Evolutionary conservation across 2,888 invertebrate genomes (phyloP).

Genomic region (Coenonympha arcania): DNA sequence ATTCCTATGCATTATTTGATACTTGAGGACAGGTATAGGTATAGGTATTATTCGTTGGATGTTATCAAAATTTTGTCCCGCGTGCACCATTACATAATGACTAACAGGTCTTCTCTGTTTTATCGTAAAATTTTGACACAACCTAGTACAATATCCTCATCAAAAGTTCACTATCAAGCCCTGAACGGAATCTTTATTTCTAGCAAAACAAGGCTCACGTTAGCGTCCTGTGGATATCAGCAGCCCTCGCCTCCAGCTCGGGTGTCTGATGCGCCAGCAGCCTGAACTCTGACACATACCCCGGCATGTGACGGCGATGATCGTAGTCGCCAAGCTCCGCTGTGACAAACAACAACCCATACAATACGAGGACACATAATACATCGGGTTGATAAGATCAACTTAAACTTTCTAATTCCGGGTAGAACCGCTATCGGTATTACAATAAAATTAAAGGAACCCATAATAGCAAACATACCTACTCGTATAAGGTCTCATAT

Average conservation of each 20-base stretch:
- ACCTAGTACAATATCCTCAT: background rate
- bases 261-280: slow-evolving; percentile 93
- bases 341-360: slow-evolving; percentile 47
- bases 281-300: slow-evolving; percentile 96
- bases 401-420: no score
- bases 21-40: no score
- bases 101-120: no score
- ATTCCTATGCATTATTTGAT: no score
- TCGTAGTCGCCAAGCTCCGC: slow-evolving; percentile 97
- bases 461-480: no score
- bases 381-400: background rate
- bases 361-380: slow-evolving; percentile 26
- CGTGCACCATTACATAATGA: no score
- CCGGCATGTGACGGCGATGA: slow-evolving; percentile 86
- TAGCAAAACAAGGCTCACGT: slow-evolving; percentile 76
- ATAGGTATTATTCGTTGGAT: no score
- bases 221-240: slow-evolving; percentile 90
- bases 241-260: slow-evolving; percentile 89
- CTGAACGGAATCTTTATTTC: slow-evolving; percentile 38
- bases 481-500: no score
- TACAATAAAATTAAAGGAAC: no score
- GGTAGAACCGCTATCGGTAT: no score
- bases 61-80: no score
- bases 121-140: no score
- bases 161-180: slow-evolving; percentile 41